Conservation (phyloP, 2,888 invertebrate genomes). For the Galeruca laticollis region DNA sequence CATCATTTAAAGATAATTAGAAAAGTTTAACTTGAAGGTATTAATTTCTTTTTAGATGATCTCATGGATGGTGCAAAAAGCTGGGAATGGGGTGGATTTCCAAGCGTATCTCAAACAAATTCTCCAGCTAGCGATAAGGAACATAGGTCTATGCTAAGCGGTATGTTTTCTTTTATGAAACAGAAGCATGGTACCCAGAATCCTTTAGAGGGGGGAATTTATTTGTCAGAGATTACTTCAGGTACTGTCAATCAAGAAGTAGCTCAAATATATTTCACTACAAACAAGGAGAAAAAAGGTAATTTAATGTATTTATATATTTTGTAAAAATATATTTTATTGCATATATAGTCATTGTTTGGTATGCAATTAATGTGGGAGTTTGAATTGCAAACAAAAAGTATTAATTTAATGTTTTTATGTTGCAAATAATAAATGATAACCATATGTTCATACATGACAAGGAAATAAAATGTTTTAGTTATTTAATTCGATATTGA, state of each 20-base stretch:
- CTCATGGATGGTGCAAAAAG: conserved; percentile 70
- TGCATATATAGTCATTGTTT: not conserved
- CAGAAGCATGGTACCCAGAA: conserved; percentile 67
- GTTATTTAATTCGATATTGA: not conserved
- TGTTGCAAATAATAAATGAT: not conserved
- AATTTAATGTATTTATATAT: conserved; percentile 45
- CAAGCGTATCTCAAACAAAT: conserved; percentile 64
- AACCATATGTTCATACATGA: too few relatives aligned
- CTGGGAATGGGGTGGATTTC: conserved; percentile 93
- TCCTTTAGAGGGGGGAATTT: conserved; percentile 79
- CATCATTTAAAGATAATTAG: too few relatives aligned
- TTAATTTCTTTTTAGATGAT: conserved; percentile 50
- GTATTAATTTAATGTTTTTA: too few relatives aligned
- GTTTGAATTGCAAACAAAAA: not conserved
- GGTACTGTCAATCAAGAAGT: conserved; percentile 94
- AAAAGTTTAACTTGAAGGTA: not conserved
- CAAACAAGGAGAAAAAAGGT: conserved; percentile 56
- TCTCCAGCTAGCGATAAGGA: conserved; percentile 58
- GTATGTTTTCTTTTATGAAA: conserved; percentile 95
- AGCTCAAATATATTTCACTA: conserved; percentile 86
- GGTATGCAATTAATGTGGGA: not conserved
- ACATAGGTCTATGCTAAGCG: conserved; percentile 82
- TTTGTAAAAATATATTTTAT: not conserved
- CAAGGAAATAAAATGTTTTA: not conserved
- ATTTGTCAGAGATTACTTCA: conserved; percentile 90